phyloP scores from a whole-genome alignment of 2,888 invertebrate species.

The Artemia sinica region DNA sequence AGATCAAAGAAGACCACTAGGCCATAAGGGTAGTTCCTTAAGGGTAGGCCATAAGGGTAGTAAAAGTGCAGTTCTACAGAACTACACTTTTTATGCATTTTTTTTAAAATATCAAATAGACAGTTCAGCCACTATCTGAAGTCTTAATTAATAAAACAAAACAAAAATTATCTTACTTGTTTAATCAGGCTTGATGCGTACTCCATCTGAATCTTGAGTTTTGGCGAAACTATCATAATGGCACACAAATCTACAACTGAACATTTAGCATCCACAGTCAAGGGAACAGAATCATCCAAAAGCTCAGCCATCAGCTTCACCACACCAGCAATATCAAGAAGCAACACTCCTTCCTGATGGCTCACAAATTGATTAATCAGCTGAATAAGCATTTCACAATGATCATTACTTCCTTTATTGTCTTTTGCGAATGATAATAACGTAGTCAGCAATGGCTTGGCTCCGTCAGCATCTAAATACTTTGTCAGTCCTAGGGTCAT shows the following conservation, averaged over 20 bases:
- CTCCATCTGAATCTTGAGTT: constrained; percentile 46
- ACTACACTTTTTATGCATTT: too few species aligned
- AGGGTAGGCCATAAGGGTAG: too few species aligned
- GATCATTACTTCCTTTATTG: neutral
- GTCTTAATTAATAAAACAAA: too few species aligned
- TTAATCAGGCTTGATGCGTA: constrained; percentile 49
- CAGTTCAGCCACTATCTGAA: too few species aligned
- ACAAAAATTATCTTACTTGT: constrained; percentile 31
- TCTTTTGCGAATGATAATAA: constrained; percentile 27
- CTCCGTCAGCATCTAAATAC: constrained; percentile 45
- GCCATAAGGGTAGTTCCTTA: too few species aligned
- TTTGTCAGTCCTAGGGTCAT: constrained; percentile 45
- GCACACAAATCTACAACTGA: constrained; percentile 41
- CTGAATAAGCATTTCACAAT: constrained; percentile 34
- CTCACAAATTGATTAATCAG: constrained; percentile 44
- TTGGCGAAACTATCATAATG: constrained; percentile 32
- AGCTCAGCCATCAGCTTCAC: constrained; percentile 41
- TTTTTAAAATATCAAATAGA: too few species aligned
- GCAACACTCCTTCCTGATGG: constrained; percentile 44
- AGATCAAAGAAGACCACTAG: too few species aligned
- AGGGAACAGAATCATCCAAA: constrained; percentile 34
- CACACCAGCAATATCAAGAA: constrained; percentile 43
- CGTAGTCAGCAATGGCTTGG: constrained; percentile 47
- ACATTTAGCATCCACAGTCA: constrained; percentile 35
- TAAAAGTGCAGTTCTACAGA: too few species aligned